Base-by-base conservation (phyloP, 2,888 invertebrate species). In the Phengaris alcon region DNA sequence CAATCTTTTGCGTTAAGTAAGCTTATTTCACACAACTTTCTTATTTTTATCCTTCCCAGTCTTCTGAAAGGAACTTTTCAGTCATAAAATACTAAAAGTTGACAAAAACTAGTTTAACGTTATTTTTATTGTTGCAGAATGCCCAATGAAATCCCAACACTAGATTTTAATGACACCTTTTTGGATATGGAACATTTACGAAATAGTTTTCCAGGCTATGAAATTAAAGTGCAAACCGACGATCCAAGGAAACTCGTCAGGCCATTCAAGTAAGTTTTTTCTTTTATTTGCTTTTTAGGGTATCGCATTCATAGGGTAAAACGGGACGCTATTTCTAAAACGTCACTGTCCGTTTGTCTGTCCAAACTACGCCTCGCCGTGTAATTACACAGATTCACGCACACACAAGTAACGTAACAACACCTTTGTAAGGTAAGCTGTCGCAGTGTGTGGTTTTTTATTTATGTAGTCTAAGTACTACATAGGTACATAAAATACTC, bases 151-250 rank as follows among this genome's bases (percentile, higher is more conserved):
- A 96, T 97, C 75, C 90, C 96, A 0, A 95, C 95, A 0, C 93
- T 99, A 88, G 98, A 99, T 88, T 99, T 99, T 90, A 99, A 99
- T 87, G 99, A 99, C 85, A 99, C 99, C 0, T 99, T 99, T 85
- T 94, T 99, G 79, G 96, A 97, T 81, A 96, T 97, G 87, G 96
- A 98, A 75, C 99, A 99, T 87, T 89, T 99, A 68, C 93, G 96
- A 77, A 94, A 95, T 75, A 97, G 98, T 87, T 99, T 99, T 88
- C 98, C 98, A 0, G 95, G 95, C 1, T 95, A 97, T 85, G 94
- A 97, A 83, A 95, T 98, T 69, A 95, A 95, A 84, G 95, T 97
- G 15, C 94, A 94, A 75, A 94, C 95, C 0, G 94, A 95, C 76
- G 95, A 96, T 80, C 95, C 95, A 0, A 94, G 94, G 75, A 95